phyloP scores from a whole-genome alignment of 2,888 invertebrate genomes.

The Thecocarcelia acutangulata region DNA sequence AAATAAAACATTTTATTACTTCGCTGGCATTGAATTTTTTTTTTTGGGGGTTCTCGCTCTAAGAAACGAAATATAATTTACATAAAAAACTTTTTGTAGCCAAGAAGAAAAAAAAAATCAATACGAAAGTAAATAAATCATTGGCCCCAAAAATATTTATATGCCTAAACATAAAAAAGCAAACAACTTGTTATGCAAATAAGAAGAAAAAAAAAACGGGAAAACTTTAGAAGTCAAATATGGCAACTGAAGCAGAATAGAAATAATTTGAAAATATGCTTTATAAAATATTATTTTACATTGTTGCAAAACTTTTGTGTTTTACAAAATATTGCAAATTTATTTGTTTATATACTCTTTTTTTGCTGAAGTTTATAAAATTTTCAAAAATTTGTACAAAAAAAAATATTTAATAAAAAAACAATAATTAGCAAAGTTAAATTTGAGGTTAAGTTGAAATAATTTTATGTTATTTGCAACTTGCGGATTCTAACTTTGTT shows the following conservation, averaged over 20 bases:
- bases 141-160: constrained; percentile 44
- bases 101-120: constrained; percentile 22
- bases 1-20: neutral
- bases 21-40: constrained; percentile 26
- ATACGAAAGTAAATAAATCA: constrained; percentile 38
- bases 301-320: too few species aligned
- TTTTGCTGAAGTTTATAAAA: too few species aligned
- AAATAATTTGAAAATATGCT: constrained; percentile 12
- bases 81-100: neutral
- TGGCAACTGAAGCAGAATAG: neutral
- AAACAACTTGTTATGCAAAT: constrained; percentile 4
- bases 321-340: too few species aligned
- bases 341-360: too few species aligned
- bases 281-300: neutral
- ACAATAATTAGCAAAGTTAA: too few species aligned
- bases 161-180: constrained; percentile 14
- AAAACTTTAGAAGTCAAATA: neutral
- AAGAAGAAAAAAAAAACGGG: neutral
- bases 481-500: too few species aligned
- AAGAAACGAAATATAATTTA: neutral
- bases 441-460: too few species aligned
- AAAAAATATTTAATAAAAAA: too few species aligned
- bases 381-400: too few species aligned
- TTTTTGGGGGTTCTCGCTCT: neutral
- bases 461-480: too few species aligned